These are phyloP conservation scores for Geotrypetes seraphini DNA, from an alignment of 2,797 vertebrate species.

Conservation along the genomic window DNA sequence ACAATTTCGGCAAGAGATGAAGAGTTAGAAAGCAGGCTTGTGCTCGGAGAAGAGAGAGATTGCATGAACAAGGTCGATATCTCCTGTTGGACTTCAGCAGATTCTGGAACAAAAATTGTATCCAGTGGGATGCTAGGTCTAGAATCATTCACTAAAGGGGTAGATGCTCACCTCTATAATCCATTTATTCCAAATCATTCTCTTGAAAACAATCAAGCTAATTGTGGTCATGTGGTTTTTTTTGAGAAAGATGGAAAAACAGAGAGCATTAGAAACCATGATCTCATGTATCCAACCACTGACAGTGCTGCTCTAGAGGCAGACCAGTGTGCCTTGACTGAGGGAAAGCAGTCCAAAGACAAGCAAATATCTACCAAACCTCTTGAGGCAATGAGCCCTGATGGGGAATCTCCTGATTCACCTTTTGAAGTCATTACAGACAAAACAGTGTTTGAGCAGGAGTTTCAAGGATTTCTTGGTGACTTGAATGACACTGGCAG, in stretches of 20 bases:
- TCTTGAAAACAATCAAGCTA: slow-evolving; percentile 32
- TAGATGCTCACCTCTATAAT: background rate
- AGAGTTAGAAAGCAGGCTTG: background rate
- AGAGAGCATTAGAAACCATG: slow-evolving; percentile 7
- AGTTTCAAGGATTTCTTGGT: slow-evolving; percentile 58
- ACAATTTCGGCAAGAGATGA: slow-evolving; percentile 23
- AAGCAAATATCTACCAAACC: too few relatives aligned
- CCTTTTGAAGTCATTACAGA: slow-evolving; percentile 80
- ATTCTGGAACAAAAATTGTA: background rate
- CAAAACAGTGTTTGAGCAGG: slow-evolving; percentile 43
- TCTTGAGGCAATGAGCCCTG: too few relatives aligned
- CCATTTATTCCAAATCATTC: slow-evolving; percentile 30
- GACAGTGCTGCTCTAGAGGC: too few relatives aligned
- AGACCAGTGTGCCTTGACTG: too few relatives aligned
- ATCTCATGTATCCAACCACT: background rate
- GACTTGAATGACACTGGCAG: background rate
- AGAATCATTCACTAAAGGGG: background rate
- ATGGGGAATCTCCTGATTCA: slow-evolving; percentile 76
- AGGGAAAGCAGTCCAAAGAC: too few relatives aligned
- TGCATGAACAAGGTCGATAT: slow-evolving; percentile 9
- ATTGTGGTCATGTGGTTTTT: background rate
- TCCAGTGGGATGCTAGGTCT: background rate
- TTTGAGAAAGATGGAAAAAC: background rate
- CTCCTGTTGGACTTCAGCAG: slow-evolving; percentile 3
- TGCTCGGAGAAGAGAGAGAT: slow-evolving; percentile 15